Evolutionary conservation across 2,113 vertebrate genomes (phyloP), one percentile per base, ranked within the genome.

Genomic region (Heteronetta atricapilla): DNA sequence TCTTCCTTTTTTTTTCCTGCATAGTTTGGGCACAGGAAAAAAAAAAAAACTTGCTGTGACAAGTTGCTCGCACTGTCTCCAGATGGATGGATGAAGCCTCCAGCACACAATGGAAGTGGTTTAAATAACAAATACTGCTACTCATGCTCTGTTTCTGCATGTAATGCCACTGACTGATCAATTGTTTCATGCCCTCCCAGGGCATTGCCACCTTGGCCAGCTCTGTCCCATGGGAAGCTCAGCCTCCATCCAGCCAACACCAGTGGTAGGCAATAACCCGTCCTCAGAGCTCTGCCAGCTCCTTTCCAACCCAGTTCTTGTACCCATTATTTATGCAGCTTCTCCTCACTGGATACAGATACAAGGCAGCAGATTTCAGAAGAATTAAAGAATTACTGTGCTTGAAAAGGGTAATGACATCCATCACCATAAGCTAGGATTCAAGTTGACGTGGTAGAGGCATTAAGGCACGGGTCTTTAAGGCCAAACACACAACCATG

Each of bases 171-270:
- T 11, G 66, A 88, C 63, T 0, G 1, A 20, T 40, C 73, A n/a
- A 36, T 8, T 26, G 18, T 86, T 63, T 59, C 19, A 48, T 2
- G 11, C 9, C 15, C 16, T 74, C 34, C 31, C 13, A 72, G 25
- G 29, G 8, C 34, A 50, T 8, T 1, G 44, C 55, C 36, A 34
- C 6, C 0, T 15, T n/a, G 1, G 4, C 36, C 48, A 40, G 48
- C 40, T 58, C 62, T n/a, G 58, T 53, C 44, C 38, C n/a, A 17
- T 6, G 26, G 22, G 58, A 56, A 72, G 13, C 16, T 77, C 80
- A 42, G 8, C 40, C 31, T 56, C 60, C 34, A 14, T 42, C 23
- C 50, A 25, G 40, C 56, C 46, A 48, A 18, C 7, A 34, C 13
- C 7, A 5, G 31, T 63, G 11, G 25, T 2, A 59, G 8, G 8